Percentiles rank a stretch among this genome's conserved stretches.
phyloP scores from a whole-genome alignment of 2,113 vertebrate species.

The Apaloderma vittatum region DNA sequence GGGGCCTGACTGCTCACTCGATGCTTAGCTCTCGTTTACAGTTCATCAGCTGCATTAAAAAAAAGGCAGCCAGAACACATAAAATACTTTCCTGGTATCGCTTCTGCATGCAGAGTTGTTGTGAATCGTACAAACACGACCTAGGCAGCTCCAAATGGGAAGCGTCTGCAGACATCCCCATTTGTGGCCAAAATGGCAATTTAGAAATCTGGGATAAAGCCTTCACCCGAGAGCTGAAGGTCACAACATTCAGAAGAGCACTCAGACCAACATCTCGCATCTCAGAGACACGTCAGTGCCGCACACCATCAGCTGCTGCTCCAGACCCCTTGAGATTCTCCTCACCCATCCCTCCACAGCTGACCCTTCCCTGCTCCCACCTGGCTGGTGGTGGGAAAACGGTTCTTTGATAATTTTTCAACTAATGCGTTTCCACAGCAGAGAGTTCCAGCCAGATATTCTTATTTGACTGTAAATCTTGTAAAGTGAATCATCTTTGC shows the following conservation, averaged over 20 bases:
- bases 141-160: neutral
- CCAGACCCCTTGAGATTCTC: neutral
- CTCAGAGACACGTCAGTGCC: neutral
- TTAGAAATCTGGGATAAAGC: neutral
- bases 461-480: neutral
- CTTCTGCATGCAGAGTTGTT: neutral
- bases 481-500: neutral
- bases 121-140: neutral
- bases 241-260: neutral
- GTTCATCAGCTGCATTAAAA: constrained; percentile 28
- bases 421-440: neutral
- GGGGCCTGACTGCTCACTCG: constrained; percentile 6
- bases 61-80: neutral
- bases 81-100: neutral
- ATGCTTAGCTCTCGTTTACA: constrained; percentile 30
- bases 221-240: neutral
- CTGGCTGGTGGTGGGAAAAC: neutral
- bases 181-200: neutral
- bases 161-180: neutral
- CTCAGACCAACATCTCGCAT: neutral
- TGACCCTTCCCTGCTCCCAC: no score
- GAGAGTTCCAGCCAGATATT: neutral
- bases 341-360: neutral
- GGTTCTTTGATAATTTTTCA: neutral
- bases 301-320: neutral